phyloP scores from a whole-genome alignment of 2,797 vertebrate species.

The Craterocephalus amniculus region DNA sequence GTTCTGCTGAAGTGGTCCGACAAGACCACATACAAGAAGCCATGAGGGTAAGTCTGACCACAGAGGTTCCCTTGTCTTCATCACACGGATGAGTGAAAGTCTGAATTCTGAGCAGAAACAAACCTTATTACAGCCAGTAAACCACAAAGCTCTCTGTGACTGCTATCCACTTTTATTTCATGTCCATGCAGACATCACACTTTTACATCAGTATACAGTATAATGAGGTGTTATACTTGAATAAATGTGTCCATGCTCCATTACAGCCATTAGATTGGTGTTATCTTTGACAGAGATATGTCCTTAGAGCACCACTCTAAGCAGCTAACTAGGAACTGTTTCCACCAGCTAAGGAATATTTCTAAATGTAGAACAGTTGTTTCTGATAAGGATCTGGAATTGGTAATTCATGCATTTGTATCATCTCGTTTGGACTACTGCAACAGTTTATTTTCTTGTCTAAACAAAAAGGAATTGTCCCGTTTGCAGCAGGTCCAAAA shows the following conservation, averaged over 20 bases:
- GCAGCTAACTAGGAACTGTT: no score
- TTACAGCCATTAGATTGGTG: background rate
- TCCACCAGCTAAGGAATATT: no score
- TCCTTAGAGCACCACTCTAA: no score
- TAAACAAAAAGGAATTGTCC: no score
- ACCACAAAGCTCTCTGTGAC: background rate
- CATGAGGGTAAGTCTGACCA: slow-evolving; percentile 86
- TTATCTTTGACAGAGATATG: no score
- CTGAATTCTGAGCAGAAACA: background rate
- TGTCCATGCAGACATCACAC: background rate
- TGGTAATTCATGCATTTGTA: no score
- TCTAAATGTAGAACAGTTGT: no score
- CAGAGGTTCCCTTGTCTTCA: background rate
- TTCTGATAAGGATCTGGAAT: no score
- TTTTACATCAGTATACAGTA: background rate
- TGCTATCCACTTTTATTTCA: background rate
- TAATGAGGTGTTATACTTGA: background rate
- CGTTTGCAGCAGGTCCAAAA: no score
- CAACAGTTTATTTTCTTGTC: no score
- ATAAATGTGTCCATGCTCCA: background rate
- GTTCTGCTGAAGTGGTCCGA: slow-evolving; percentile 93
- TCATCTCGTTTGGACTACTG: no score
- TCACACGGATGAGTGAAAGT: background rate
- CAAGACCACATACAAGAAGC: slow-evolving; percentile 99
- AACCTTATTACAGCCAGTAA: background rate